A percentile compares a stretch with the other conserved stretches of the same genome.
These are phyloP conservation scores for Caenorhabditis elegans DNA, from an alignment of 1,140 invertebrate genomes.

Conservation along the genomic window WBcel235 BX284602.5:8802501-8803000, in stretches of 20 bases:
- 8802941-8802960: background rate
- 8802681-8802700: conserved; percentile 3
- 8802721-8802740: background rate
- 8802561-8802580: too few species aligned
- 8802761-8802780: conserved; percentile 9
- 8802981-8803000: background rate
- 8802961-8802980: background rate
- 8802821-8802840: conserved; percentile 17
- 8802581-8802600: too few species aligned
- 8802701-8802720: conserved; percentile 15
- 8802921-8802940: conserved; percentile 3
- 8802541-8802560: conserved; percentile 19
- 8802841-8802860: conserved; percentile 10
- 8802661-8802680: conserved; percentile 32
- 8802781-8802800: conserved; percentile 10
- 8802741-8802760: conserved; percentile 17
- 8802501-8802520: conserved; percentile 20
- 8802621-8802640: background rate
- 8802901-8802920: conserved; percentile 19
- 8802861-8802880: background rate
- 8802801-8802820: background rate
- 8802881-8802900: background rate
- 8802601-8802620: conserved; percentile 4
- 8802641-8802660: conserved; percentile 30
- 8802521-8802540: conserved; percentile 4